A percentile compares a stretch with the other conserved stretches of the same genome.
These are phyloP conservation scores for Colinus virginianus DNA, from an alignment of 2,113 vertebrate species.

Conservation along the genomic window DNA sequence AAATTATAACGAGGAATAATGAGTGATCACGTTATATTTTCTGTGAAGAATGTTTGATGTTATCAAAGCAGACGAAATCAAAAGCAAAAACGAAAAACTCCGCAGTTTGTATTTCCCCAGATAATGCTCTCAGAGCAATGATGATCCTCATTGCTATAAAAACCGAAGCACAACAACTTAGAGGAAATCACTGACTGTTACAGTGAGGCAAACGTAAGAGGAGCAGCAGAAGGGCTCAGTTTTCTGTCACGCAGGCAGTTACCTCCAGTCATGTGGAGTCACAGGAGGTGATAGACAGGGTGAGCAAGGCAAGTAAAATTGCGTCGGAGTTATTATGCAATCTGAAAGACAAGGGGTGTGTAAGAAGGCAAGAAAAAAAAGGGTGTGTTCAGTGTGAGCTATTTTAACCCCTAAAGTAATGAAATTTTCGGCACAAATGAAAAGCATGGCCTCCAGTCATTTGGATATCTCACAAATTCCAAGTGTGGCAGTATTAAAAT, in stretches of 20 bases:
- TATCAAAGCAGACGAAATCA: background rate
- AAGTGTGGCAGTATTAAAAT: background rate
- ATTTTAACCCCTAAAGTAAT: conserved; percentile 59
- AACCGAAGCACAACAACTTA: background rate
- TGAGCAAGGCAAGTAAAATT: conserved; percentile 14
- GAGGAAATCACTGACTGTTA: background rate
- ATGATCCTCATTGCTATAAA: background rate
- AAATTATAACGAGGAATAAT: background rate
- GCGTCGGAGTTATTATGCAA: background rate
- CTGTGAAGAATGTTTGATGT: background rate
- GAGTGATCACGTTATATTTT: background rate
- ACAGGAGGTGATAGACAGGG: background rate
- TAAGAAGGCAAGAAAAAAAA: conserved; percentile 4
- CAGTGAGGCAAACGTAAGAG: background rate
- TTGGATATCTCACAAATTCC: background rate
- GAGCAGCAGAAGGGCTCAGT: background rate
- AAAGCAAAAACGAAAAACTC: background rate
- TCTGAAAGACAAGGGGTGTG: background rate
- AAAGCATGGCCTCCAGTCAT: background rate
- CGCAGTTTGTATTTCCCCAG: background rate
- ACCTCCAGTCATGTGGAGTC: background rate
- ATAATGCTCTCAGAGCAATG: background rate
- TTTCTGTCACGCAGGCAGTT: background rate
- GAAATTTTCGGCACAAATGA: conserved; percentile 1
- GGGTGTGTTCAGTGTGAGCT: conserved; percentile 11